Conservation (phyloP, 2,797 vertebrate genomes). For the Dromococcyx pavoninus region DNA sequence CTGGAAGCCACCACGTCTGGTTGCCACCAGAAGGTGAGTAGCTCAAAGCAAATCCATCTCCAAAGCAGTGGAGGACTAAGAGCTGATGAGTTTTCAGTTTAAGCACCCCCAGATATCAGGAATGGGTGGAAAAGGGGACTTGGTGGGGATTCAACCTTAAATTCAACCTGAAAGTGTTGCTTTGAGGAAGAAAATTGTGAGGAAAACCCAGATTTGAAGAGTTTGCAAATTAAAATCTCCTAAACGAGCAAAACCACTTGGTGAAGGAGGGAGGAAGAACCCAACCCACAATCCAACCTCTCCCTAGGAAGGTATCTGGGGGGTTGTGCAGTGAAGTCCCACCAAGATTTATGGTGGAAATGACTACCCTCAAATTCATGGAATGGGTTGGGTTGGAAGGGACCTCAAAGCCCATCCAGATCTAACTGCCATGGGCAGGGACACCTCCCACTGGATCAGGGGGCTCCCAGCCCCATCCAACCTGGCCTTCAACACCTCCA, state of each 20-base stretch:
- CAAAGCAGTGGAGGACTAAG: neutral
- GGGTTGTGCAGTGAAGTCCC: neutral
- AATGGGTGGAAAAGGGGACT: neutral
- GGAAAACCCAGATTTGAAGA: neutral
- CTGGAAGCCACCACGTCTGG: neutral
- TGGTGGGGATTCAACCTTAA: neutral
- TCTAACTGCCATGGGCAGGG: too few species aligned
- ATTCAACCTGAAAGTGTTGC: neutral
- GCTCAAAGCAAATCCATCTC: neutral
- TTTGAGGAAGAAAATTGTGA: neutral
- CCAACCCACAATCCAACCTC: neutral
- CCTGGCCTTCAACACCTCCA: too few species aligned
- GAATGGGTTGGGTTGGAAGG: too few species aligned
- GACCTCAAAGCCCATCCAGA: too few species aligned
- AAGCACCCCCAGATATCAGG: neutral
- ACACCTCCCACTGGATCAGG: too few species aligned
- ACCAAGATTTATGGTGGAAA: neutral
- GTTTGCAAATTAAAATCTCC: neutral
- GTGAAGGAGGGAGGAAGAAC: neutral
- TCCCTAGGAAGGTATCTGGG: fast-evolving
- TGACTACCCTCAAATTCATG: neutral
- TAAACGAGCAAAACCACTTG: neutral
- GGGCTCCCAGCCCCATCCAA: too few species aligned
- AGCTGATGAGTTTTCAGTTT: neutral
- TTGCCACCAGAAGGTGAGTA: neutral